Evolutionary conservation across 35 echinoderm and acorn worm species (phyloP).

Genomic region (Apostichopus parvimensis): DNA sequence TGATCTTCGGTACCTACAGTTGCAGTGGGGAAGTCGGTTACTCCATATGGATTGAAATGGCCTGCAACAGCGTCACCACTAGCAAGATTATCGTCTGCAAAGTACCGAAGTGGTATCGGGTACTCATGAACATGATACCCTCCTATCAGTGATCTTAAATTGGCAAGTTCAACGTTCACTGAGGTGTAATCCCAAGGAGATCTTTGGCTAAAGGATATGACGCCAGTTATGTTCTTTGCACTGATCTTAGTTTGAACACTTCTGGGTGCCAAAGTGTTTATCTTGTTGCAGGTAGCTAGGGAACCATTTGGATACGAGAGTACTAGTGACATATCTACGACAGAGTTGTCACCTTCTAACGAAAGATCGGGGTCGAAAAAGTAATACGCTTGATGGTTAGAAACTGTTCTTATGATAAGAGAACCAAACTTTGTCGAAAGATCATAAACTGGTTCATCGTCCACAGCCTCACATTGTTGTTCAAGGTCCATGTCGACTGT

Average conservation of each 20-base stretch:
- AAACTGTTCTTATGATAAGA: conserved; percentile 60
- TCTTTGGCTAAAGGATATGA: conserved; percentile 63
- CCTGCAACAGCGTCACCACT: conserved; percentile 51
- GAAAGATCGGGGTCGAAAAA: conserved; percentile 76
- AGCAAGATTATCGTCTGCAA: conserved; percentile 55
- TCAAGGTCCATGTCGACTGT: conserved; percentile 60
- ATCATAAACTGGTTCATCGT: conserved; percentile 21
- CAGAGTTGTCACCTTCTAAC: conserved; percentile 56
- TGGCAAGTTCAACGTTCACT: conserved; percentile 63
- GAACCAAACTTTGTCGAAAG: conserved; percentile 54
- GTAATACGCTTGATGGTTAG: conserved; percentile 44
- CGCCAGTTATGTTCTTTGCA: conserved; percentile 62
- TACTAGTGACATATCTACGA: conserved; percentile 73
- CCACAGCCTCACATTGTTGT: conserved; percentile 56
- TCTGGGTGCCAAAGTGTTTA: conserved; percentile 58
- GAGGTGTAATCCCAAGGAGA: conserved; percentile 78
- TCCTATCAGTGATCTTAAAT: conserved; percentile 62
- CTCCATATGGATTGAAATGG: conserved; percentile 86
- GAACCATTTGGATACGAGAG: conserved; percentile 24
- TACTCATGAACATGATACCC: conserved; percentile 92
- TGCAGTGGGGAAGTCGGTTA: conserved; percentile 3
- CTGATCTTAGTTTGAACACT: conserved; percentile 62
- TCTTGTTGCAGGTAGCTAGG: conserved; percentile 59
- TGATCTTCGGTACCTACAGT: conserved; percentile 66
- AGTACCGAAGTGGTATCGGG: conserved; percentile 68